phyloP scores from a whole-genome alignment of 2,888 invertebrate genomes.

The Augiades crinisus region DNA sequence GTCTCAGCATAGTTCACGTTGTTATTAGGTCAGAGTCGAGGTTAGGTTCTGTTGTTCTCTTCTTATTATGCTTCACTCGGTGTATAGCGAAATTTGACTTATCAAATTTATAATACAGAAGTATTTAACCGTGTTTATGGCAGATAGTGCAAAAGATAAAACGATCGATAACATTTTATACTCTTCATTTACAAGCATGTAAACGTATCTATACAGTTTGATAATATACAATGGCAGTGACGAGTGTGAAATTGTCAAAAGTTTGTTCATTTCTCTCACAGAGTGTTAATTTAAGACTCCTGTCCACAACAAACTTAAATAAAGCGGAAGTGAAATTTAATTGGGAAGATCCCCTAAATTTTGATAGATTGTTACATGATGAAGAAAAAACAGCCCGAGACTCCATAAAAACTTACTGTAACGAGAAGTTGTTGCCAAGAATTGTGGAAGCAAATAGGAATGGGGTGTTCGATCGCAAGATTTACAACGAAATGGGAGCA shows the following conservation, averaged over 20 bases:
- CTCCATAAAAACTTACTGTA: slow-evolving; percentile 92
- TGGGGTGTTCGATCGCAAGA: slow-evolving; percentile 93
- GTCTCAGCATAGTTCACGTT: not conserved
- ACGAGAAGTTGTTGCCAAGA: slow-evolving; percentile 93
- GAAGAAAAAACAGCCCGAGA: slow-evolving; percentile 96
- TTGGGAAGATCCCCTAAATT: slow-evolving; percentile 95
- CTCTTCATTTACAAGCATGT: not conserved
- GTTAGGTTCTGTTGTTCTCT: not conserved
- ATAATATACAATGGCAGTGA: slow-evolving; percentile 50
- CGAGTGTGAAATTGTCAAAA: slow-evolving; percentile 47
- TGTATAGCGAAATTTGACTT: not conserved
- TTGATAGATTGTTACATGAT: slow-evolving; percentile 92
- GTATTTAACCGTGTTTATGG: not conserved
- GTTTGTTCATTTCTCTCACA: slow-evolving; percentile 47
- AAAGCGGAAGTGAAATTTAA: slow-evolving; percentile 83
- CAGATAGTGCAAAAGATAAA: not conserved
- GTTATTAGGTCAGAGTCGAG: not conserved
- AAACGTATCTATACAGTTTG: not conserved
- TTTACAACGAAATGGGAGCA: slow-evolving; percentile 95
- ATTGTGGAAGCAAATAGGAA: slow-evolving; percentile 93
- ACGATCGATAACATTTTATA: not conserved
- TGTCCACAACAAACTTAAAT: slow-evolving; percentile 60
- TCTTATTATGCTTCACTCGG: not conserved
- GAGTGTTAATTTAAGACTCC: slow-evolving; percentile 51
- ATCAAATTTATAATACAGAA: too few relatives aligned